phyloP scores from a whole-genome alignment of 1,140 invertebrate species.

The Papilio xuthus region DNA sequence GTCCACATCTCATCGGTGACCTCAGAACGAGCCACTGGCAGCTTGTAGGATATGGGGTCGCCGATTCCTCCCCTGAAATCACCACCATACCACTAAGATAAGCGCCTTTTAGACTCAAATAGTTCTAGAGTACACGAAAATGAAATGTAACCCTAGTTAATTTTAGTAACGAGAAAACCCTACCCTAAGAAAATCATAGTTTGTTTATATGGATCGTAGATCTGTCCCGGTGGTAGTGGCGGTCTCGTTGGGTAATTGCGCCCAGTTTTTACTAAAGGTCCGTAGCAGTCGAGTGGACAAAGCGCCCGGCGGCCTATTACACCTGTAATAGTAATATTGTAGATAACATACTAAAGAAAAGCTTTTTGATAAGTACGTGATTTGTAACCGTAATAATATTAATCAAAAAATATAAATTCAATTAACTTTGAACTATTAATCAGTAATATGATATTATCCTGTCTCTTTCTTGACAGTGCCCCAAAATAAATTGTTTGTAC shows the following conservation, averaged over 20 bases:
- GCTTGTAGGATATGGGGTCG: conserved; percentile 72
- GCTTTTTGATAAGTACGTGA: too few species aligned
- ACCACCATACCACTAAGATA: too few species aligned
- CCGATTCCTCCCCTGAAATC: conserved; percentile 65
- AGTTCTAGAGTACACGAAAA: too few species aligned
- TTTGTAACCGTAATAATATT: too few species aligned
- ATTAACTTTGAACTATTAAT: not conserved
- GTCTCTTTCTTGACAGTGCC: not conserved
- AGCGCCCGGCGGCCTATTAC: conserved; percentile 67
- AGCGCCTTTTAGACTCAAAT: not conserved
- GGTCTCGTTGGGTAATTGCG: conserved; percentile 64
- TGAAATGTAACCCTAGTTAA: too few species aligned
- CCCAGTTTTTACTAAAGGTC: conserved; percentile 60
- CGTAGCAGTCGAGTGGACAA: conserved; percentile 66
- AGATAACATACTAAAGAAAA: not conserved
- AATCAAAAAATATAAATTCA: too few species aligned
- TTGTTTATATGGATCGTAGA: conserved; percentile 75
- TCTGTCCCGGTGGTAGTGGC: conserved; percentile 60
- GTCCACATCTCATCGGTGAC: conserved; percentile 70
- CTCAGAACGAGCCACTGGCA: conserved; percentile 61
- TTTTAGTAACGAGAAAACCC: conserved; percentile 31
- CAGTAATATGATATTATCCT: conserved; percentile 16
- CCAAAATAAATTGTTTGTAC: conserved; percentile 2
- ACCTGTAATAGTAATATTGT: conserved; percentile 46
- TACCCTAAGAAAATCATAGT: conserved; percentile 75